These are phyloP conservation scores for Mallotus villosus DNA, from an alignment of 2,797 vertebrate species.

Conservation along the genomic window DNA sequence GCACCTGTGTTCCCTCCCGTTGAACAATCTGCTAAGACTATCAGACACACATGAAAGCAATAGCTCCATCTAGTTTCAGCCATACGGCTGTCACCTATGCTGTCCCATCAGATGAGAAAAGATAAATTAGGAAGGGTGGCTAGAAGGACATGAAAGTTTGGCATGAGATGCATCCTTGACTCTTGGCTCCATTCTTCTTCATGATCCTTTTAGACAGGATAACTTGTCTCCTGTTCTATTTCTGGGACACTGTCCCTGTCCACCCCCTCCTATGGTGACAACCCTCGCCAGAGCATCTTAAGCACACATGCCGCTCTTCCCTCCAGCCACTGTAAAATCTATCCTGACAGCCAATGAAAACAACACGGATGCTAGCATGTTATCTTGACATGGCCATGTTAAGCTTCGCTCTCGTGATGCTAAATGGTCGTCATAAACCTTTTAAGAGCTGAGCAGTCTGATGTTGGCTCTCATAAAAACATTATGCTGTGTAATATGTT, in stretches of 20 bases:
- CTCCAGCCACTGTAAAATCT: constrained; percentile 78
- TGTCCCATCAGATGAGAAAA: constrained; percentile 40
- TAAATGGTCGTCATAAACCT: constrained; percentile 82
- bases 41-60: constrained; percentile 64
- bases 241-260: constrained; percentile 49
- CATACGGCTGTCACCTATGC: constrained; percentile 20
- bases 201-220: constrained; percentile 68
- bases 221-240: constrained; percentile 70
- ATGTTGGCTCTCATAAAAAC: constrained; percentile 75
- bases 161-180: constrained; percentile 61
- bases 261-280: constrained; percentile 69
- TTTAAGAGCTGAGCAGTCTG: constrained; percentile 74
- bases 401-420: constrained; percentile 76
- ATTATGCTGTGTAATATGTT: constrained; percentile 74
- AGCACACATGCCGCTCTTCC: constrained; percentile 67
- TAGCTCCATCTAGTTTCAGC: constrained; percentile 72
- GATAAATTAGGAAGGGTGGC: constrained; percentile 49
- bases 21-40: constrained; percentile 19
- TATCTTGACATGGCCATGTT: constrained; percentile 83
- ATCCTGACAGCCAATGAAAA: constrained; percentile 83
- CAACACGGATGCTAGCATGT: constrained; percentile 80
- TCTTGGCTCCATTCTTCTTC: constrained; percentile 66
- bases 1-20: constrained; percentile 25
- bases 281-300: constrained; percentile 73
- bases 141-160: constrained; percentile 54